phyloP scores from a whole-genome alignment of 2,797 vertebrate species.

The Sparus aurata region DNA sequence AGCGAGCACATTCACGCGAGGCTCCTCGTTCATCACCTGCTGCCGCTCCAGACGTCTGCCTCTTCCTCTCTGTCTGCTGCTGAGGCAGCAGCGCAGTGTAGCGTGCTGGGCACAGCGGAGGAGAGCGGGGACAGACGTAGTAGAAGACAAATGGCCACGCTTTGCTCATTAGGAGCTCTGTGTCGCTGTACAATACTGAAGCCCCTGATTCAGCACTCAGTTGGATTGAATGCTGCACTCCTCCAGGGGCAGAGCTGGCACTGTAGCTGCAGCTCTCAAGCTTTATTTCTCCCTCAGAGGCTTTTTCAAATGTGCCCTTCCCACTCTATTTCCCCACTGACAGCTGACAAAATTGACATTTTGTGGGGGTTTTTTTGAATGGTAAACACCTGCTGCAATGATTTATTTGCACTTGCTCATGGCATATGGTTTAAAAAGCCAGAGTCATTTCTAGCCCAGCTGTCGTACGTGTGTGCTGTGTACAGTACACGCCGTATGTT shows the following conservation, averaged over 20 bases:
- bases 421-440: conserved; percentile 5
- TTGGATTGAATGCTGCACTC: conserved; percentile 64
- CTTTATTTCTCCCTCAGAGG: conserved; percentile 19
- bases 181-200: conserved; percentile 65
- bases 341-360: conserved; percentile 28
- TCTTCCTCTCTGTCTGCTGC: conserved; percentile 74
- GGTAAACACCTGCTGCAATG: conserved; percentile 29
- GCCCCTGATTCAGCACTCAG: conserved; percentile 84
- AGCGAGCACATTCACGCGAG: conserved; percentile 40
- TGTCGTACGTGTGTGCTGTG: background rate
- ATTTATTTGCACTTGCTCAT: conserved; percentile 36
- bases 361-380: conserved; percentile 37
- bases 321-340: conserved; percentile 16
- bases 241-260: conserved; percentile 57
- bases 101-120: conserved; percentile 60
- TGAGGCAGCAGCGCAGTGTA: conserved; percentile 77
- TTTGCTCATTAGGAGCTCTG: conserved; percentile 78
- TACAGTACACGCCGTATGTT: conserved; percentile 26
- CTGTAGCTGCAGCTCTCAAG: conserved; percentile 21
- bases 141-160: conserved; percentile 82
- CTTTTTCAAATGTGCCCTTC: conserved; percentile 11
- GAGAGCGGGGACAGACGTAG: conserved; percentile 60
- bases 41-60: conserved; percentile 67
- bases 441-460: conserved; percentile 14
- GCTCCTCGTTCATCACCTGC: conserved; percentile 72